A percentile compares a stretch with the other conserved stretches of the same genome.
Evolutionary conservation across 2,888 invertebrate species (phyloP).

Genomic region (Athalia rosae): DNA sequence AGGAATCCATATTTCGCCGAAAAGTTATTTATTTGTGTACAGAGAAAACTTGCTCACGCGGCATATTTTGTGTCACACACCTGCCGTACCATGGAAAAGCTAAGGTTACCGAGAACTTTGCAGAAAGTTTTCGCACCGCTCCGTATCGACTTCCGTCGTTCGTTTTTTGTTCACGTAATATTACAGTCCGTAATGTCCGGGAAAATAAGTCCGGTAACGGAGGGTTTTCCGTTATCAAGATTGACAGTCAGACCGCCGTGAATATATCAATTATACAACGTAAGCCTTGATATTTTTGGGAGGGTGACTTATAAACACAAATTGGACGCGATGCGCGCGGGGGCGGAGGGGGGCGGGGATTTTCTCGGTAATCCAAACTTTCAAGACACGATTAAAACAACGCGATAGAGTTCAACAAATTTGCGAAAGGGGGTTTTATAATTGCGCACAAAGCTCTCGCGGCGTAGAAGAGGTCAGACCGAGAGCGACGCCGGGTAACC

Average conservation of each 20-base stretch:
- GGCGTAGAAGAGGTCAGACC: constrained; percentile 10
- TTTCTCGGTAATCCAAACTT: too few species aligned
- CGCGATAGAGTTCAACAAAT: too few species aligned
- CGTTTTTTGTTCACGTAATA: neutral
- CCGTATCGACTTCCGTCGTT: constrained; percentile 27
- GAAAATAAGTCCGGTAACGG: neutral
- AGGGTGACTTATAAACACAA: too few species aligned
- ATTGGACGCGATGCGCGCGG: too few species aligned
- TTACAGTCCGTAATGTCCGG: constrained; percentile 1
- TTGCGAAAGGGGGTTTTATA: neutral
- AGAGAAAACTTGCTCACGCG: neutral
- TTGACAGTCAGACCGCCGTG: neutral
- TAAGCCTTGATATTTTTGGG: too few species aligned
- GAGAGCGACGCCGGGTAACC: constrained; percentile 3
- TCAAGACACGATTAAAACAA: neutral
- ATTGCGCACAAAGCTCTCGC: neutral
- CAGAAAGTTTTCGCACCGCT: constrained; percentile 20
- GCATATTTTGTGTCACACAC: neutral
- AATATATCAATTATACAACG: too few species aligned
- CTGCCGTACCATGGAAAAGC: constrained; percentile 1
- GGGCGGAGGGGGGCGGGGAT: too few species aligned
- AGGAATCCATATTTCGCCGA: constrained; percentile 17
- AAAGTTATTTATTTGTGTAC: neutral
- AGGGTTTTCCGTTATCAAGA: neutral
- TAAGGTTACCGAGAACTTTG: neutral